Evolutionary conservation across 2,113 vertebrate genomes (phyloP).

Genomic region (Podarcis muralis): DNA sequence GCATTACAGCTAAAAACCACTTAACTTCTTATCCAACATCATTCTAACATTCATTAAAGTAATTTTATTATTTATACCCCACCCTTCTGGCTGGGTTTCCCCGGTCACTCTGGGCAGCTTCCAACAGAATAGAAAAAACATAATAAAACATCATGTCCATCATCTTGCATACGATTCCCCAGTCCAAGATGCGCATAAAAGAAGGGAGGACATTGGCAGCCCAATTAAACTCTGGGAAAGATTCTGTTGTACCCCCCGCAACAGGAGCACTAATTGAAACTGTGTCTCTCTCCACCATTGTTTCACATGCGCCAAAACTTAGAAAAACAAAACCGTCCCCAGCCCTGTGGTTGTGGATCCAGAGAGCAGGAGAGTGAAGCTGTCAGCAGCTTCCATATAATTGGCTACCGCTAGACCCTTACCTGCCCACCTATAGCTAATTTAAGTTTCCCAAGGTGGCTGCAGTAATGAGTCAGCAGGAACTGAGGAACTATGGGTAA

Average conservation of each 20-base stretch:
- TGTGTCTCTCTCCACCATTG: fast-evolving
- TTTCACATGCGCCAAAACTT: fast-evolving
- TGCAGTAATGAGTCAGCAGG: fast-evolving
- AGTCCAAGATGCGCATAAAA: background rate
- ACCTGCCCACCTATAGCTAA: background rate
- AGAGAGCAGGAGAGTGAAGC: background rate
- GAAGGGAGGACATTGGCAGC: background rate
- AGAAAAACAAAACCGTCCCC: background rate
- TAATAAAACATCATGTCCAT: no score
- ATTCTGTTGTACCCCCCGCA: background rate
- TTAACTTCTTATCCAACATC: no score
- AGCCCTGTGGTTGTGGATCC: background rate
- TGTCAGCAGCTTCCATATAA: background rate
- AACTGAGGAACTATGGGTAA: background rate
- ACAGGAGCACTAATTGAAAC: fast-evolving
- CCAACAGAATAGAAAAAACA: no score
- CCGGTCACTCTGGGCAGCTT: no score
- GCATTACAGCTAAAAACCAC: no score
- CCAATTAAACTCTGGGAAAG: background rate
- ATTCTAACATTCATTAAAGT: no score
- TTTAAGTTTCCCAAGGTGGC: background rate
- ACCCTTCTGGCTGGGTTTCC: no score
- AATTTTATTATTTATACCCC: no score
- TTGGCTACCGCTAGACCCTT: background rate
- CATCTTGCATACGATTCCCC: background rate